phyloP scores from a whole-genome alignment of 2,113 vertebrate species.

The Nesogale talazaci region DNA sequence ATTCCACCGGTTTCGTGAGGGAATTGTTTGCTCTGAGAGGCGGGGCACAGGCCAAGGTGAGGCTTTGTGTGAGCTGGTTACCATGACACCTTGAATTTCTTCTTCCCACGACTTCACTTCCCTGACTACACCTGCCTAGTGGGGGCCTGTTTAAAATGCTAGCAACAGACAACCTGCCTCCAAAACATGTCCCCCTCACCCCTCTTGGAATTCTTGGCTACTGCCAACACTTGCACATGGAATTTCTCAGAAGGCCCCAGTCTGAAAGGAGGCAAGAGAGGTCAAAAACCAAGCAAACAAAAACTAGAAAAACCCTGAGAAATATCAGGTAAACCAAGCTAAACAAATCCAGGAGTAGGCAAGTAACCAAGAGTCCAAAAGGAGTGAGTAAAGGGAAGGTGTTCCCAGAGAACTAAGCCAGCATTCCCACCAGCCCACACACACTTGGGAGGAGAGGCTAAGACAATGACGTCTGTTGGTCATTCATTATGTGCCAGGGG shows the following conservation, averaged over 20 bases:
- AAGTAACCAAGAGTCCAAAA: slow-evolving; percentile 3
- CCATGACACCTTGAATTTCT: not conserved
- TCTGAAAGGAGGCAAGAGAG: not conserved
- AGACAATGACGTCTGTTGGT: not conserved
- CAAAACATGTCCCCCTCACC: not conserved
- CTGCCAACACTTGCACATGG: slow-evolving; percentile 1
- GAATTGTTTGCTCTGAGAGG: not conserved
- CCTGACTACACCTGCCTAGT: not conserved
- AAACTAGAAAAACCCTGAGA: not conserved
- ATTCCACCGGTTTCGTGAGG: not conserved
- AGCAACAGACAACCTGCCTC: not conserved
- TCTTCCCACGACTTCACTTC: not conserved
- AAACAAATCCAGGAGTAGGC: not conserved
- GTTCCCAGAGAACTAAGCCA: slow-evolving; percentile 31
- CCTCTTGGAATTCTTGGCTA: not conserved
- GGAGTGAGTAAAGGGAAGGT: not conserved
- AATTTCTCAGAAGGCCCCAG: slow-evolving; percentile 43
- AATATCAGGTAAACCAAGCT: not conserved
- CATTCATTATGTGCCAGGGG: not conserved
- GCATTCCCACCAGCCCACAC: not conserved
- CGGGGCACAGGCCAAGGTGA: not conserved
- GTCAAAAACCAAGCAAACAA: not conserved
- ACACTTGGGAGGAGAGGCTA: not conserved
- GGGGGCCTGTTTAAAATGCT: slow-evolving; percentile 3
- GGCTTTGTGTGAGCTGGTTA: not conserved